Evolutionary conservation across 2,888 invertebrate species (phyloP), one percentile per base, ranked within the genome.

Genomic region (Plebejus melissa): DNA sequence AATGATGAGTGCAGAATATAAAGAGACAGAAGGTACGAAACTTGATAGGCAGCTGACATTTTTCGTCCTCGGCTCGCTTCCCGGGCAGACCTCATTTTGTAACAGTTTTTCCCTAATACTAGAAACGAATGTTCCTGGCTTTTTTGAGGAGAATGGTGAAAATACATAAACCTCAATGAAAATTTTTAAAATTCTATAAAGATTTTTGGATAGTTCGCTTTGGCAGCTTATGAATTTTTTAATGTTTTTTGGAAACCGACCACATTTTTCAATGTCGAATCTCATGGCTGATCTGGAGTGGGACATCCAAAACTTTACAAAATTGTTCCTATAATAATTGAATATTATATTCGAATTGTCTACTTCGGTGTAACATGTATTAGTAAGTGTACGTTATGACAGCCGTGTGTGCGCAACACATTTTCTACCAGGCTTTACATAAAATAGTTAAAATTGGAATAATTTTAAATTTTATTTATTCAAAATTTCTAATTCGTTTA

Each of bases 271-370:
- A 60, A 1, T 32, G 32, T 32, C 32, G 13, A 65, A 32, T 65
- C 65, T 32, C 11, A 32, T 28, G 11, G 65, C 32, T 36, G 65
- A 32, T 65, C 13, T 60, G 4, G 5, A 36, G 16, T 65, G 65
- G 13, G 65, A 28, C 13, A 65, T 65, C 65, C 65, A 65, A 65
- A 32, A 5, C 32, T 32, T 36, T 32, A 65, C 65, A 16, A 65
- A 65, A 65, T 65, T 65, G 65, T 65, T 65, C 65, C 65, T 65
- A 54, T 54, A 32, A 11, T 28, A 28, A 65, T 65, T 65, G 65
- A 65, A 65, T 65, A 65, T 65, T 32, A 36, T 65, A 65, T 65
- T 65, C 32, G 65, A 65, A 65, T 65, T 16, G 13, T 32, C 32
- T 65, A 65, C 65, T 65, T 65, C 65, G 4, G 65, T 36, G 65